These are phyloP conservation scores for Diplazon laetatorius DNA, from an alignment of 2,888 invertebrate species.

Conservation along the genomic window DNA sequence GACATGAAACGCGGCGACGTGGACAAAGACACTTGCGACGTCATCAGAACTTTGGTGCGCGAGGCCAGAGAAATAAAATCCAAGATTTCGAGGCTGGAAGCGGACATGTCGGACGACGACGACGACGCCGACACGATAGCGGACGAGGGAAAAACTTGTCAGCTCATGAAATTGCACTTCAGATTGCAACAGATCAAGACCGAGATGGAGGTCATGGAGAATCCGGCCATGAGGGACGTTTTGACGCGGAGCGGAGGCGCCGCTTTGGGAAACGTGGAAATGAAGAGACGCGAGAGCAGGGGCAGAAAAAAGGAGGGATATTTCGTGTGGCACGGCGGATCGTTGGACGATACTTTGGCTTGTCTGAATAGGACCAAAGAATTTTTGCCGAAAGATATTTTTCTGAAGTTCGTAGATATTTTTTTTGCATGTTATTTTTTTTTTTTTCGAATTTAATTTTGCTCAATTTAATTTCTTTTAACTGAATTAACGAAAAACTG, in stretches of 20 bases:
- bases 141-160: conserved; percentile 81
- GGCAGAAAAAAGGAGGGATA: conserved; percentile 73
- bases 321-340: conserved; percentile 83
- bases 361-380: conserved; percentile 82
- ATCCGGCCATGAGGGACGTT: conserved; percentile 85
- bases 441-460: too few species aligned
- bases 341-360: conserved; percentile 82
- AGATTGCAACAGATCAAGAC: conserved; percentile 84
- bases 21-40: conserved; percentile 83
- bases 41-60: conserved; percentile 83
- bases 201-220: conserved; percentile 85
- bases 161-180: conserved; percentile 84
- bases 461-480: too few species aligned
- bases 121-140: conserved; percentile 63
- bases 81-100: conserved; percentile 82
- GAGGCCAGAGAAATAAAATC: conserved; percentile 84
- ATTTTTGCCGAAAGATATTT: conserved; percentile 78
- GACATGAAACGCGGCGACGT: conserved; percentile 85
- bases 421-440: too few species aligned
- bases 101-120: conserved; percentile 79
- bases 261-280: conserved; percentile 61
- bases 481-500: too few species aligned
- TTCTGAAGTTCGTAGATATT: conserved; percentile 82
- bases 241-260: conserved; percentile 74
- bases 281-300: conserved; percentile 71